These are phyloP conservation scores for Chitala chitala DNA, from an alignment of 2,113 vertebrate genomes.

Conservation along the genomic window DNA sequence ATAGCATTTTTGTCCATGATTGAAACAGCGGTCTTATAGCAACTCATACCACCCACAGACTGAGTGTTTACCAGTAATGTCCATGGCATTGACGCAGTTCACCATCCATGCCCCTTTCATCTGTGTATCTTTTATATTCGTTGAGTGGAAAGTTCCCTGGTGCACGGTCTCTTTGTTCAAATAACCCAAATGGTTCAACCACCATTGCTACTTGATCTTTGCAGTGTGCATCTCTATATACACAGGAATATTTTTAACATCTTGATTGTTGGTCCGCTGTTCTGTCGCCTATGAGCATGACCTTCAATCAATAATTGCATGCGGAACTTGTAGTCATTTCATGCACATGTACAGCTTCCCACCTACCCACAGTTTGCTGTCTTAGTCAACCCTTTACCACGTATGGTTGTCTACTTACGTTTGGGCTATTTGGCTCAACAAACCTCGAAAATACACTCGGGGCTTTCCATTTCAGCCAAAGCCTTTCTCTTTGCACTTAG, in stretches of 20 bases:
- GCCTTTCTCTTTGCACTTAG: neutral
- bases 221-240: neutral
- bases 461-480: slow-evolving; percentile 21
- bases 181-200: neutral
- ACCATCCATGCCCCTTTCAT: neutral
- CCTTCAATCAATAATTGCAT: slow-evolving; percentile 14
- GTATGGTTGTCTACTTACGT: neutral
- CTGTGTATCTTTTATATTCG: neutral
- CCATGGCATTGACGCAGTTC: neutral
- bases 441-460: slow-evolving; percentile 13
- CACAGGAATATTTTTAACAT: neutral
- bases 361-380: slow-evolving; percentile 18
- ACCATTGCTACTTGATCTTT: neutral
- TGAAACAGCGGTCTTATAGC: too few species aligned
- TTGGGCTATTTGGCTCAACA: slow-evolving; percentile 8
- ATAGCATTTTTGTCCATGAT: too few species aligned
- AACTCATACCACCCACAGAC: too few species aligned
- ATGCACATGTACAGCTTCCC: slow-evolving; percentile 13
- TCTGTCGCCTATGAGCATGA: neutral
- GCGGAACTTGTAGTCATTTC: slow-evolving; percentile 19
- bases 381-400: slow-evolving; percentile 30
- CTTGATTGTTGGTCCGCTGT: neutral
- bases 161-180: neutral
- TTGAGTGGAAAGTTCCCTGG: neutral
- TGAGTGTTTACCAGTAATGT: neutral